Base-by-base conservation (phyloP, 2,888 invertebrate species). In the Aleiodes alternator region DNA sequence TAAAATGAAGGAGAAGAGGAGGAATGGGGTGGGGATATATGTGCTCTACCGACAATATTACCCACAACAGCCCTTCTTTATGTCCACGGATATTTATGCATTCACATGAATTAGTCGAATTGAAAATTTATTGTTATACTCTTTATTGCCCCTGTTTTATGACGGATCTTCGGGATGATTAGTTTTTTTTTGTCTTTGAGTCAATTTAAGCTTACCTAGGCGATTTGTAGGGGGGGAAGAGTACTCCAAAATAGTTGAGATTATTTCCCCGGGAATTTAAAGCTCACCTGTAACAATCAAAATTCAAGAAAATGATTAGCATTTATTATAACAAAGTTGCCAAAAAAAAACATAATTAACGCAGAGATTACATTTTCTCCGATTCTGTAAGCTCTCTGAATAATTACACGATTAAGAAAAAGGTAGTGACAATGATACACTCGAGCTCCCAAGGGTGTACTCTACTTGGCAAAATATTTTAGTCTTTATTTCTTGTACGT, bases 391-490 rank as follows among this genome's bases (percentile, higher is more conserved):
- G 31, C 70, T 76, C 29, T 64, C 8, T 55, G 66, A 66, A 70
- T 50, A 34, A n/a, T 29, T 31, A 48, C 31, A 38, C 31, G 56
- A 70, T 57, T 57, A 43, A 57, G 23, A 23, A 70, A 23, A 14
- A 43, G 76, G 72, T 69, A 77, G 76, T 77, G 72, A 72, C 66
- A 75, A 70, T 78, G 74, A 70, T 69, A 76, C 69, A 55, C 11
- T 43, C 51, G 9, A 69, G 76, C 69, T 76, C 82, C 82, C 81
- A 69, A 72, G 80, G 81, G 83, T 78, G 79, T 78, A 77, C 78
- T 68, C 31, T 31, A 51, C 31, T 50, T 29, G 77, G 78, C 80
- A 43, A 82, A 83, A 83, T 83, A 80, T 81, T 81, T 83, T 79
- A 78, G 77, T 81, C 82, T 81, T 82, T 83, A 82, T 76, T 72